Evolutionary conservation across 92 coral and sea anemone genomes (phyloP).

Genomic region (Palythoa grandis): DNA sequence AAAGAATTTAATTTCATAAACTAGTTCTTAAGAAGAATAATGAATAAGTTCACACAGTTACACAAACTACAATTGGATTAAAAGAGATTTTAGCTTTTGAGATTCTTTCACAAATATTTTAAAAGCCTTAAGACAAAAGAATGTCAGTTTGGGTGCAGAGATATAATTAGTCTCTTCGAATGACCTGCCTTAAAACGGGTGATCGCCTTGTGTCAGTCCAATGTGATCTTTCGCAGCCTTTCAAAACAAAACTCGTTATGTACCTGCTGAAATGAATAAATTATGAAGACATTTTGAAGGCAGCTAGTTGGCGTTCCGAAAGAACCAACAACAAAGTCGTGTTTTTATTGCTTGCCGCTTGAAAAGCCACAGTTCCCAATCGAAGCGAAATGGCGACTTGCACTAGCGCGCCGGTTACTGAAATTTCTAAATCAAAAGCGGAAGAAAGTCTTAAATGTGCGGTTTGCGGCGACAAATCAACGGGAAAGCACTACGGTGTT

Average conservation of each 20-base stretch:
- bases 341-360: conserved; percentile 16
- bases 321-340: not conserved
- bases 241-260: conserved; percentile 16
- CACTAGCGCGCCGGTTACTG: conserved; percentile 56
- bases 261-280: conserved; percentile 31
- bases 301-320: conserved; percentile 17
- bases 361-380: not conserved
- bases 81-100: not conserved
- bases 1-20: too few relatives aligned
- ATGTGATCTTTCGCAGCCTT: conserved; percentile 41
- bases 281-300: conserved; percentile 35
- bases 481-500: conserved; percentile 90
- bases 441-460: conserved; percentile 85
- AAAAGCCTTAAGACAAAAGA: conserved; percentile 23
- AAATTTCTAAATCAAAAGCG: conserved; percentile 51
- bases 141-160: not conserved
- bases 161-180: not conserved
- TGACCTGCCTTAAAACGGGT: conserved; percentile 48
- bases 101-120: not conserved
- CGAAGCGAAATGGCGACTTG: conserved; percentile 54
- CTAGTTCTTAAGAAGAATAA: too few relatives aligned
- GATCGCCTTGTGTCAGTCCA: conserved; percentile 38
- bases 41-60: too few relatives aligned
- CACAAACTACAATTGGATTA: not conserved
- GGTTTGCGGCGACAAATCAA: conserved; percentile 87